Conservation (phyloP, 2,888 invertebrate species). For the Gymnocheta viridis region DNA sequence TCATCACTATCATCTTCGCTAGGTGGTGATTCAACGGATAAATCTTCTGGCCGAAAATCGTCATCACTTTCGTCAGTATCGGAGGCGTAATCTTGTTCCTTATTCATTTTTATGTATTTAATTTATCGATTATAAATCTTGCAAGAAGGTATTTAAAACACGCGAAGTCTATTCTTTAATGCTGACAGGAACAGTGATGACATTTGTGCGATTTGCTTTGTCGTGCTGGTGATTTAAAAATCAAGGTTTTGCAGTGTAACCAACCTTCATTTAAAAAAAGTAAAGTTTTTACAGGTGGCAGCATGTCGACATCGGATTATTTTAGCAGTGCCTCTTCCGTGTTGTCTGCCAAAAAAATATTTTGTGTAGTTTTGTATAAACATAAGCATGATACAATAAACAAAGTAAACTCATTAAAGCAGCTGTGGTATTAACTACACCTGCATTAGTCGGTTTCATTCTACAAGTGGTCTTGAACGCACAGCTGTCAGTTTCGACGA, state of each 20-base stretch:
- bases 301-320: too few species aligned
- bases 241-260: too few species aligned
- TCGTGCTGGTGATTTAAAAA: too few species aligned
- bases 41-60: conserved; percentile 87
- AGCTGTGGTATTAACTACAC: too few species aligned
- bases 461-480: too few species aligned
- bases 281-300: background rate
- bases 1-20: conserved; percentile 66
- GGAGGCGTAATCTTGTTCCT: conserved; percentile 83
- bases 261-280: background rate
- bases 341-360: too few species aligned
- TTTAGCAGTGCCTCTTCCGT: too few species aligned
- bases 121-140: conserved; percentile 1
- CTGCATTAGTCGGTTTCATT: too few species aligned
- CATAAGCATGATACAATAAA: too few species aligned
- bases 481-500: too few species aligned
- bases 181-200: background rate
- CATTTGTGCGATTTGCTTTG: background rate
- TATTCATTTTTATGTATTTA: conserved; percentile 74
- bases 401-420: too few species aligned
- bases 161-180: conserved; percentile 35
- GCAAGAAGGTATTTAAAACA: background rate
- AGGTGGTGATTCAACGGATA: conserved; percentile 82
- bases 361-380: too few species aligned
- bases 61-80: conserved; percentile 90